Conservation (phyloP, 1,140 invertebrate genomes). For the Dufourea novaeangliae region DNA sequence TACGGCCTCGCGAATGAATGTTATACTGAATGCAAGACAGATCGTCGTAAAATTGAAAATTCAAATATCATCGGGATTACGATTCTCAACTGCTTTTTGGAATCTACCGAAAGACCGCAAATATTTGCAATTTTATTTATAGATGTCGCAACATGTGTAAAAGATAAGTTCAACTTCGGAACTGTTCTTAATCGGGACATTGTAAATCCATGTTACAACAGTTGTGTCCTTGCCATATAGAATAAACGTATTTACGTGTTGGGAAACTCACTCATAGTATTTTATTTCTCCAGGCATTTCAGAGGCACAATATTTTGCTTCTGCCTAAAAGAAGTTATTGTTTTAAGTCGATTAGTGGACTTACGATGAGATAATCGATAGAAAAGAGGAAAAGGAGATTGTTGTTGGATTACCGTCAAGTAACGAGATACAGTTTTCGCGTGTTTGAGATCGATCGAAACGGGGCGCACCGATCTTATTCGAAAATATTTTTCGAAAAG, state of each 20-base stretch:
- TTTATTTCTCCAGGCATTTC: constrained; percentile 78
- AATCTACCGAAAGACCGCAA: not conserved
- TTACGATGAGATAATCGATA: not conserved
- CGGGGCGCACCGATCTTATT: not conserved
- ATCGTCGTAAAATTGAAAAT: not conserved
- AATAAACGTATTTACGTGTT: constrained; percentile 42
- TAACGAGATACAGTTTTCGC: not conserved
- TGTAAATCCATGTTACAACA: not conserved
- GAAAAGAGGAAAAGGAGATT: not conserved
- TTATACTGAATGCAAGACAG: too few species aligned
- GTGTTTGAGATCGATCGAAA: not conserved
- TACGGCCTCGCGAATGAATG: too few species aligned
- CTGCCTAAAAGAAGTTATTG: constrained; percentile 72
- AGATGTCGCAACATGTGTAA: not conserved
- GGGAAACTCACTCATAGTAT: constrained; percentile 77
- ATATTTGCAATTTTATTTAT: not conserved
- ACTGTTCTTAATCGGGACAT: not conserved
- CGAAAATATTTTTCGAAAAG: not conserved
- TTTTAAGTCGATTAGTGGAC: not conserved
- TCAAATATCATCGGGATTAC: not conserved
- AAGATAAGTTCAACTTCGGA: not conserved
- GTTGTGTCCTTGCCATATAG: not conserved
- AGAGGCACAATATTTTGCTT: constrained; percentile 81
- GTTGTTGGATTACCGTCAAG: not conserved
- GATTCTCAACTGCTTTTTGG: not conserved